A percentile compares a stretch with the other conserved stretches of the same genome.
Conservation (phyloP, 1,140 invertebrate species). For the Dermatophagoides farinae region DNA sequence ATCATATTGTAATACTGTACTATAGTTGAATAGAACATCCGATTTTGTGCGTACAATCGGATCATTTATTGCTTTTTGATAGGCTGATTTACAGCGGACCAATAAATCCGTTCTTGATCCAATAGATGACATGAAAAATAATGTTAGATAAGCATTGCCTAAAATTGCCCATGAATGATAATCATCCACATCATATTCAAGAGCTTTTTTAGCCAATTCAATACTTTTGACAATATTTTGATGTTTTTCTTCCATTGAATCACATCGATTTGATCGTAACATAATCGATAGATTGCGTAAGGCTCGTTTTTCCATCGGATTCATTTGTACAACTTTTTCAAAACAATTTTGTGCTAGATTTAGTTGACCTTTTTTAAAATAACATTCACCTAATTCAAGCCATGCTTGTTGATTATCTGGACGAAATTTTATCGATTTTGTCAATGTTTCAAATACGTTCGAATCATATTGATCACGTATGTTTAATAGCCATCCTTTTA, state of each 20-base stretch:
- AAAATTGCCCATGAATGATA: slow-evolving; percentile 62
- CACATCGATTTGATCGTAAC: slow-evolving; percentile 40
- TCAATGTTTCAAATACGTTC: slow-evolving; percentile 47
- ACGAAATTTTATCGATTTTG: slow-evolving; percentile 63
- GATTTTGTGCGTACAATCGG: slow-evolving; percentile 44
- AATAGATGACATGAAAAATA: slow-evolving; percentile 40
- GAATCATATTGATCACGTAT: slow-evolving; percentile 42
- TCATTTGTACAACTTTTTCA: slow-evolving; percentile 53
- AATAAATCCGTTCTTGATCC: slow-evolving; percentile 39
- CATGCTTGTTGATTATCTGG: slow-evolving; percentile 59
- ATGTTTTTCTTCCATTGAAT: slow-evolving; percentile 32
- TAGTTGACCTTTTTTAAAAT: slow-evolving; percentile 65
- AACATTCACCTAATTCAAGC: slow-evolving; percentile 73
- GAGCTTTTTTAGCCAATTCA: slow-evolving; percentile 57
- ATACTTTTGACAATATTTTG: slow-evolving; percentile 48
- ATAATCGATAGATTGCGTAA: slow-evolving; percentile 65
- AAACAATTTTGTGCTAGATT: slow-evolving; percentile 65
- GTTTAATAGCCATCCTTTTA: slow-evolving; percentile 54
- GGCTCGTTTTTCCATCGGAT: slow-evolving; percentile 55
- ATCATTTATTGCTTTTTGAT: slow-evolving; percentile 46
- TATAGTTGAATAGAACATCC: slow-evolving; percentile 67
- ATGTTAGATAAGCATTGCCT: slow-evolving; percentile 62
- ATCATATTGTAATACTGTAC: slow-evolving; percentile 59
- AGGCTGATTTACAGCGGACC: slow-evolving; percentile 56
- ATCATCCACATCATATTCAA: slow-evolving; percentile 51